Evolutionary conservation across 2,797 vertebrate species (phyloP).

Genomic region (Acropternis orthonyx): DNA sequence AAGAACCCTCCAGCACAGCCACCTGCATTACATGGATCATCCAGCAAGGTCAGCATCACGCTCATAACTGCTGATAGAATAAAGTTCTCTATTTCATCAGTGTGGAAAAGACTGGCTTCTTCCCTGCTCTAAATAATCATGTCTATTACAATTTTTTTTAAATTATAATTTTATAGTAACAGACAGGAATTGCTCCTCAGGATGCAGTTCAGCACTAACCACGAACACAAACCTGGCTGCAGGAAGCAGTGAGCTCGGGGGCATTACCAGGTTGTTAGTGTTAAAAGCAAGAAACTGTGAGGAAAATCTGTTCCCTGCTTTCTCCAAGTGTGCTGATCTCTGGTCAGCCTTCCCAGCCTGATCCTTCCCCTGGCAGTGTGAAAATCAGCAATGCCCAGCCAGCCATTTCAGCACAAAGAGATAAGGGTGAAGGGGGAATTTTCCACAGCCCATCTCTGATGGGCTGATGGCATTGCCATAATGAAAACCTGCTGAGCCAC

Average conservation of each 20-base stretch:
- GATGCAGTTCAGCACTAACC: neutral
- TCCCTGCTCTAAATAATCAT: neutral
- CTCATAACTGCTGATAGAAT: neutral
- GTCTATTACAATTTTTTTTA: neutral
- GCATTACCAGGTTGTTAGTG: neutral
- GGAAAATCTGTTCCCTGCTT: neutral
- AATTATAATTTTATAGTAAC: neutral
- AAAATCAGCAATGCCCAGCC: neutral
- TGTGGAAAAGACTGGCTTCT: neutral
- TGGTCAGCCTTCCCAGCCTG: neutral
- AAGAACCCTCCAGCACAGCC: neutral
- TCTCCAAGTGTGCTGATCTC: neutral
- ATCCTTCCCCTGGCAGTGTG: neutral
- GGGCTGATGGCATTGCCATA: neutral
- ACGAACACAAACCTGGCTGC: neutral
- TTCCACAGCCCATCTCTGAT: neutral
- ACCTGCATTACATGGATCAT: neutral
- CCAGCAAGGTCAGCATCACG: neutral
- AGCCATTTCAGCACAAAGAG: neutral
- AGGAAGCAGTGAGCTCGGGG: neutral
- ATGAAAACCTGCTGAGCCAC: conserved; percentile 1
- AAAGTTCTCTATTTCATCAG: neutral
- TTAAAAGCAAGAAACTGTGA: neutral
- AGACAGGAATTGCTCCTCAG: neutral
- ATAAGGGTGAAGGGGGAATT: neutral